A percentile compares a stretch with the other conserved stretches of the same genome.
Evolutionary conservation across 2,888 invertebrate genomes (phyloP).

Genomic region (Anoplius nigerrimus): DNA sequence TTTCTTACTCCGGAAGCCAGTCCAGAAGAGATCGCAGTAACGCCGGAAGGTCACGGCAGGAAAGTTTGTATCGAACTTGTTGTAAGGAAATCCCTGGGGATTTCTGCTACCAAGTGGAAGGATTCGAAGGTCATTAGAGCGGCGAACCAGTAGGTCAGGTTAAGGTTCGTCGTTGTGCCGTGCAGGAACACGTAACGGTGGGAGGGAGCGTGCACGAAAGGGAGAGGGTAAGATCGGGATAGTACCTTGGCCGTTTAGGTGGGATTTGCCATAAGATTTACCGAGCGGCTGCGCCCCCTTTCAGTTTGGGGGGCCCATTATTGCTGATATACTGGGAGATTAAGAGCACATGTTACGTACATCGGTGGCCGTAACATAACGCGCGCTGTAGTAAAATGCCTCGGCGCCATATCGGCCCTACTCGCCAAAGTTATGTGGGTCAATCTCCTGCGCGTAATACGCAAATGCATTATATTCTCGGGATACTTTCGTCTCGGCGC

Average conservation of each 20-base stretch:
- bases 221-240: constrained; percentile 29
- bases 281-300: constrained; percentile 44
- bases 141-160: constrained; percentile 37
- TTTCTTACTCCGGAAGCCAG: not conserved
- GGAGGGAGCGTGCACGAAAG: constrained; percentile 1
- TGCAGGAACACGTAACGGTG: not conserved
- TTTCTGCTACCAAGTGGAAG: constrained; percentile 26
- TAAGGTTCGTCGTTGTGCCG: too few species aligned
- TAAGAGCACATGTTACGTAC: constrained; percentile 71
- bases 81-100: constrained; percentile 25
- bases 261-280: constrained; percentile 62
- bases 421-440: constrained; percentile 50
- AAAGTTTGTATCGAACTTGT: too few species aligned
- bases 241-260: constrained; percentile 53
- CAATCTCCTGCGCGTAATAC: constrained; percentile 54
- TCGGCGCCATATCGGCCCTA: constrained; percentile 38
- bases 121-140: constrained; percentile 39
- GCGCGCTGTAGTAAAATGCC: constrained; percentile 50
- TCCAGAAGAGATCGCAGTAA: too few species aligned
- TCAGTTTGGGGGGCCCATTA: constrained; percentile 61
- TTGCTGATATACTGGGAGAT: constrained; percentile 72
- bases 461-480: constrained; percentile 55
- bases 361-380: constrained; percentile 53
- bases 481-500: constrained; percentile 28
- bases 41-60: too few species aligned